Conservation (phyloP, 2,888 invertebrate genomes). For the Parnassius mnemosyne region DNA sequence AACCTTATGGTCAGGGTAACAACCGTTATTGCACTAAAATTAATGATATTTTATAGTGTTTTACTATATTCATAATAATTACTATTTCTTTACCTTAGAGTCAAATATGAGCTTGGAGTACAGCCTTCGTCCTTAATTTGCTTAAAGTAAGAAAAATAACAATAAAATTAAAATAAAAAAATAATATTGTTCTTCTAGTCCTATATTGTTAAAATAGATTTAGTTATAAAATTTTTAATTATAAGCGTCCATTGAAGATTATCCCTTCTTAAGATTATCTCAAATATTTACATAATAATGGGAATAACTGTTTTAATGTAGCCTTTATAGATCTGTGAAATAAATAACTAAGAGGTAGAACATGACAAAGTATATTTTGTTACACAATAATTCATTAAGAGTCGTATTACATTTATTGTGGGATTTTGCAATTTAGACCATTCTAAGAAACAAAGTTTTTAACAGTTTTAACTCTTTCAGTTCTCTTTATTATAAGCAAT, state of each 20-base stretch:
- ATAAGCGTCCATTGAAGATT: slow-evolving; percentile 24
- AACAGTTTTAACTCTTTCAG: background rate
- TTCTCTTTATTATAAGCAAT: too few relatives aligned
- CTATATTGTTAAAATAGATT: slow-evolving; percentile 47
- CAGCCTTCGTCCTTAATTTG: slow-evolving; percentile 58
- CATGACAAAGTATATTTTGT: slow-evolving; percentile 49
- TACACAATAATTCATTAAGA: background rate
- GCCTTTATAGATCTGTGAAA: slow-evolving; percentile 60
- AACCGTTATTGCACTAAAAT: slow-evolving; percentile 1
- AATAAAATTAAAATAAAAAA: slow-evolving; percentile 27
- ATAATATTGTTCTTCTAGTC: slow-evolving; percentile 67
- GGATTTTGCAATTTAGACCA: too few relatives aligned
- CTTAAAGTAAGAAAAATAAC: slow-evolving; percentile 30
- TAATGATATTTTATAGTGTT: slow-evolving; percentile 5
- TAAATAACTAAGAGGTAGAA: slow-evolving; percentile 41
- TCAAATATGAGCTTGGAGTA: slow-evolving; percentile 54
- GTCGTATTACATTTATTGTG: too few relatives aligned
- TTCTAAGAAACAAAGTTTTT: background rate
- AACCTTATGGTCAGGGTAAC: slow-evolving; percentile 15
- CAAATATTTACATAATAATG: background rate
- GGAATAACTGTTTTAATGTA: slow-evolving; percentile 34
- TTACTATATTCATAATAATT: slow-evolving; percentile 2
- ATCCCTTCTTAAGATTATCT: background rate
- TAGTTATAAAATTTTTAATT: slow-evolving; percentile 37
- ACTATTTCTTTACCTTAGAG: slow-evolving; percentile 29